These are phyloP conservation scores for Brassicogethes aeneus DNA, from an alignment of 2,888 invertebrate genomes.

Conservation along the genomic window DNA sequence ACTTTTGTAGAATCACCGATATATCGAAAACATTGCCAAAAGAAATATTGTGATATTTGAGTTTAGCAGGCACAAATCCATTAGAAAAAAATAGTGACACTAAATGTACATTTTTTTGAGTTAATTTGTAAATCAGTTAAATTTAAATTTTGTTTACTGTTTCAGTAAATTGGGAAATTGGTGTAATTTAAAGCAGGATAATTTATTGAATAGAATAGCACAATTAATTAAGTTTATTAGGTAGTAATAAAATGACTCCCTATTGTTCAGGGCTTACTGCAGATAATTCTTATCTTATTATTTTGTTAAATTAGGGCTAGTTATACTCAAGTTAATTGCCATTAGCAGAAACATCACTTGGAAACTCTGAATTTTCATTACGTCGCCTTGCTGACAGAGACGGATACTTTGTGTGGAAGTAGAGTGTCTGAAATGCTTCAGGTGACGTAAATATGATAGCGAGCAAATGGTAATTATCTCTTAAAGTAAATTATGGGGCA, in stretches of 20 bases:
- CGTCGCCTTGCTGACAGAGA: conserved; percentile 16
- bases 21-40: no score
- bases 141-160: no score
- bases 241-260: not conserved
- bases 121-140: no score
- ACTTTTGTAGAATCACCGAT: no score
- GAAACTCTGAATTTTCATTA: conserved; percentile 15
- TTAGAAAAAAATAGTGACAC: no score
- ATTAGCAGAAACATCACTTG: conserved; percentile 12
- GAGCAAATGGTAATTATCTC: conserved; percentile 10
- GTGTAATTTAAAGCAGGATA: no score
- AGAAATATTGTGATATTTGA: no score
- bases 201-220: no score
- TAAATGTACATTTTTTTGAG: no score
- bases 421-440: conserved; percentile 13
- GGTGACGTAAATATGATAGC: conserved; percentile 19
- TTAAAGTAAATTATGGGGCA: conserved; percentile 11
- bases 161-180: no score
- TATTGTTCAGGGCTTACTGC: not conserved
- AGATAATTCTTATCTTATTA: conserved; percentile 5
- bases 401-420: conserved; percentile 12
- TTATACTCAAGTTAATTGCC: conserved; percentile 25
- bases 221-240: not conserved
- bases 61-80: no score
- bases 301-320: conserved; percentile 24